Percentiles rank a stretch among this genome's conserved stretches.
phyloP scores from a whole-genome alignment of 2,113 vertebrate species.

The Antechinus stuartii region DNA sequence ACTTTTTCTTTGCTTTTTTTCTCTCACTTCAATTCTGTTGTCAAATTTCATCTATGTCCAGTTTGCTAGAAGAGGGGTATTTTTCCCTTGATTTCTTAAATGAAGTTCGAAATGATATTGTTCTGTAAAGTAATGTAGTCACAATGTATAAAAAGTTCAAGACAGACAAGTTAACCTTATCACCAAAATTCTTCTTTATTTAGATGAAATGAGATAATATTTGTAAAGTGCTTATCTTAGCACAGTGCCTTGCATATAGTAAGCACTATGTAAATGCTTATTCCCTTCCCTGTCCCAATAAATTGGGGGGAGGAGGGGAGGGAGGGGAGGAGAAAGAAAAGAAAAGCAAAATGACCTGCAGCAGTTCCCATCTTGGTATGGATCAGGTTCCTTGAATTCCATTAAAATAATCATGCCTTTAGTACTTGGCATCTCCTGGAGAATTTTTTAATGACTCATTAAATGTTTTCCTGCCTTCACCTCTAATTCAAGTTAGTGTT shows the following conservation, averaged over 20 bases:
- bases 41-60: slow-evolving; percentile 28
- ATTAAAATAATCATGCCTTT: background rate
- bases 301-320: background rate
- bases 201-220: background rate
- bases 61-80: background rate
- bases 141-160: background rate
- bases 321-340: background rate
- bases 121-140: background rate
- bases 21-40: slow-evolving; percentile 4
- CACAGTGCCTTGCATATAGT: background rate
- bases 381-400: background rate
- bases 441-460: background rate
- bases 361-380: background rate
- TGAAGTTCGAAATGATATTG: background rate
- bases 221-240: background rate
- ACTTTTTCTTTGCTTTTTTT: slow-evolving; percentile 12
- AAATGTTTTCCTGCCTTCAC: background rate
- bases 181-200: background rate
- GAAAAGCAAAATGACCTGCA: slow-evolving; percentile 8
- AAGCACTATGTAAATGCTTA: background rate
- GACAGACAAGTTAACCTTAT: background rate
- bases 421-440: background rate
- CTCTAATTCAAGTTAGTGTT: background rate
- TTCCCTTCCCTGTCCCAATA: background rate
- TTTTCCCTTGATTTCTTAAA: background rate